Conservation (phyloP, 2,797 vertebrate species). For the Hydrolagus colliei region DNA sequence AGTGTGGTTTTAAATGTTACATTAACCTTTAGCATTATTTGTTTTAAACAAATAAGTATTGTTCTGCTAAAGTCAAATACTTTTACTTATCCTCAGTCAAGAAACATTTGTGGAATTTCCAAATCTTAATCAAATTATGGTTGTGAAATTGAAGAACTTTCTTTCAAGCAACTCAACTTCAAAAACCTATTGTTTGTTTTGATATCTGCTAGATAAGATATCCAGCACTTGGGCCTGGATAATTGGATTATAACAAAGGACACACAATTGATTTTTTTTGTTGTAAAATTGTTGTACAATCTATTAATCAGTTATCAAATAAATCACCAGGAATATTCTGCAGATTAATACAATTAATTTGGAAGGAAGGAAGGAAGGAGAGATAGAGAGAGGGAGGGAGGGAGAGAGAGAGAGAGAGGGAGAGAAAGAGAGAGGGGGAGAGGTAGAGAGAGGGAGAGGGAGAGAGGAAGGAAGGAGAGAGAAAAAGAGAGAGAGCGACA, state of each 20-base stretch:
- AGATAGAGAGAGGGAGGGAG: too few relatives aligned
- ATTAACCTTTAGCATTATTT: not conserved
- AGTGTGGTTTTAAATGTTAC: too few relatives aligned
- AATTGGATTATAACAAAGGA: not conserved
- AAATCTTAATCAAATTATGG: not conserved
- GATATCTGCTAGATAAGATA: not conserved
- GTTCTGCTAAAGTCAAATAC: not conserved
- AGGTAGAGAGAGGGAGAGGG: too few relatives aligned
- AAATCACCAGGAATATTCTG: too few relatives aligned
- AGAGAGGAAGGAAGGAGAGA: too few relatives aligned
- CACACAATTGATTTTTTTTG: not conserved
- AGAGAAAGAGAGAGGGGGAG: too few relatives aligned
- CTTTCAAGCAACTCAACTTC: not conserved
- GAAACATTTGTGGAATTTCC: not conserved
- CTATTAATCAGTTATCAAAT: too few relatives aligned
- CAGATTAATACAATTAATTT: too few relatives aligned
- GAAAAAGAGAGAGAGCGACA: too few relatives aligned
- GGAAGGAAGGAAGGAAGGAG: too few relatives aligned
- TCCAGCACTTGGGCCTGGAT: not conserved
- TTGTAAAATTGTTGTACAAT: too few relatives aligned
- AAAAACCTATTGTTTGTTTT: not conserved
- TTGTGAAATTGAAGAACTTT: not conserved
- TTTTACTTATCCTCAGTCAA: not conserved
- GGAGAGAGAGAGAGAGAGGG: too few relatives aligned
- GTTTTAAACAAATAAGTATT: not conserved